These are phyloP conservation scores for Drosophila nigricruria DNA, from an alignment of 2,888 invertebrate species.

Conservation along the genomic window DNA sequence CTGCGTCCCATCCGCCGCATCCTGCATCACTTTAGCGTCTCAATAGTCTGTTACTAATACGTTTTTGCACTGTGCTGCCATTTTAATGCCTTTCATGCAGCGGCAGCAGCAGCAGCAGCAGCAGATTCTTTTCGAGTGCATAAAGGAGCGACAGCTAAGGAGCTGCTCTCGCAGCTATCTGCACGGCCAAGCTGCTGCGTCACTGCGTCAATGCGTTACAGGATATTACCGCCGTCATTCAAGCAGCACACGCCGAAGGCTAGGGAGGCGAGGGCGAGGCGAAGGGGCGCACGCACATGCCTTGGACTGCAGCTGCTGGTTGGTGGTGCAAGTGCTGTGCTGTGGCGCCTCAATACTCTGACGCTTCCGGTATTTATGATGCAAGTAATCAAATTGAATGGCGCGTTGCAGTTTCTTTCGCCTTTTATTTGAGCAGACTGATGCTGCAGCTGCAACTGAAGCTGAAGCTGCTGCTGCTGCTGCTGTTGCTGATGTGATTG, in stretches of 20 bases:
- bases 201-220: slow-evolving; percentile 78
- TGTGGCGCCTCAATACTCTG: slow-evolving; percentile 78
- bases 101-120: slow-evolving; percentile 3
- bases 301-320: slow-evolving; percentile 17
- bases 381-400: slow-evolving; percentile 82
- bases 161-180: slow-evolving; percentile 48
- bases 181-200: slow-evolving; percentile 48
- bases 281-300: slow-evolving; percentile 63
- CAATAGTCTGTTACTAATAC: slow-evolving; percentile 80
- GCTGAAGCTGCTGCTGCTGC: slow-evolving; percentile 11
- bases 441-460: slow-evolving; percentile 23
- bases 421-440: slow-evolving; percentile 71
- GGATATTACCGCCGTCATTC: slow-evolving; percentile 82
- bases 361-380: slow-evolving; percentile 80
- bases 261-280: slow-evolving; percentile 1
- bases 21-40: slow-evolving; percentile 71
- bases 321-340: neutral
- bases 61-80: slow-evolving; percentile 69
- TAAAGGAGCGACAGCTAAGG: slow-evolving; percentile 65
- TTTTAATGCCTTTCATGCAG: slow-evolving; percentile 77
- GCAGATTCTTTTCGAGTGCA: slow-evolving; percentile 76
- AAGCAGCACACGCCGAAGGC: slow-evolving; percentile 32
- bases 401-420: slow-evolving; percentile 73
- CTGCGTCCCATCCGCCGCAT: slow-evolving; percentile 58
- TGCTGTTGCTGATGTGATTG: slow-evolving; percentile 13